Evolutionary conservation across 2,888 invertebrate genomes (phyloP), one percentile per base, ranked within the genome.

Genomic region (Rhodophaea formosa): DNA sequence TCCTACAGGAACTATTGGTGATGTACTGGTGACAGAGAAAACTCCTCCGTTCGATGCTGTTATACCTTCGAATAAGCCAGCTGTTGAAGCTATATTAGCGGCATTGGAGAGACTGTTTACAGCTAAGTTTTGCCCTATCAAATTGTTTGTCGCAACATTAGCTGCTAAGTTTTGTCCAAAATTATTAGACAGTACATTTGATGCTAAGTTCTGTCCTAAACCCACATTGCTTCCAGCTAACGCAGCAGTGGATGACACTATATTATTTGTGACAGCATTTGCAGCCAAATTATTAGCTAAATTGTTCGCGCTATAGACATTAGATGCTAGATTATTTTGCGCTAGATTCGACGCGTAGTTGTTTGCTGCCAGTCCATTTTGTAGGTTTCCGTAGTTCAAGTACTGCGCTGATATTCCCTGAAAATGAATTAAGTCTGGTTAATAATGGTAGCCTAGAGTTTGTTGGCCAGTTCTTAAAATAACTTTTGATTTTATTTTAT

Each of bases 11-110:
- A 29, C 5, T 6, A 46, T 52, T 7, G 59, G 56, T 6, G 59
- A 59, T n/a, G 51, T 23, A 39, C 59, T 59, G 8, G 56, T 39
- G 0, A 59, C 59, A 1, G 56, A 45, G 15, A 59, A 42, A 16
- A 52, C 16, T 1, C 52, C 51, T 16, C 45, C 51, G 12, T 47
- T 29, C 7, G 53, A 12, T 8, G 29, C 30, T 7, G 47, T n/a
- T 30, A 46, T 10, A 8, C 49, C 47, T 39, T 56, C 56, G 7
- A 56, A 46, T 14, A 47, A 23, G 1, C 46, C 47, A 14, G 46
- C 29, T n/a, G 17, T 23, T 15, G 53, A 53, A 23, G 43, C 29
- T 29, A 14, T n/a, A 23, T 53, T 52, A 5, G 16, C 35, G 8
- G 32, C 49, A 30, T 49, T 51, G 15, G 16, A 35, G 7, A 7